Evolutionary conservation across 1,140 invertebrate species (phyloP), one percentile per base, ranked within the genome.

Genomic region (Drosophila ercepeae): DNA sequence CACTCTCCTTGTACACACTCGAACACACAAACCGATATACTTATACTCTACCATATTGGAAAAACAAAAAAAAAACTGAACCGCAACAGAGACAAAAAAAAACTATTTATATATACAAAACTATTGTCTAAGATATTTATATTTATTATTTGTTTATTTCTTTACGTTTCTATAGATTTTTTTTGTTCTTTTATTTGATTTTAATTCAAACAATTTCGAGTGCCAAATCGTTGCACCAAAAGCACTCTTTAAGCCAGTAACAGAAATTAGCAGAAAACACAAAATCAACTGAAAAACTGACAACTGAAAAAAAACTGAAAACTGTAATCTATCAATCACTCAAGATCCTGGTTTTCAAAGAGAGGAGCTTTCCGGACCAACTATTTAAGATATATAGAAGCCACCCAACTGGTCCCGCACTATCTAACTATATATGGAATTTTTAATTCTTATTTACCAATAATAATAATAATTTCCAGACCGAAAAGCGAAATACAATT

Each of bases 331-430:
- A 34, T n/a, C 58, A 45, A 29, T 45, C 29, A 50, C 32, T 57
- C 51, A 13, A 69, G n/a, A 57, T 57, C 69, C 64, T 53, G 32
- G 50, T 46, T 55, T 69, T 67, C 27, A 16, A 50, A 25, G 45
- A 39, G 45, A 48, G 55, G 57, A 67, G 27, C 48, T 59, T 60
- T 72, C 49, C 51, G 69, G 69, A 73, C 69, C 69, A 73, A 72
- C 67, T 72, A 72, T 42, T 60, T 61, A 72, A 71, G 49, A 50
- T 42, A 50, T 42, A 70, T 60, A 71, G 46, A 32, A 36, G 23
- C 57, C 55, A 60, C 36, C 49, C 21, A 59, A 51, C 44, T 36
- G 63, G 58, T 72, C 68, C 69, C 41, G 53, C 51, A 57, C 44
- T 23, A 46, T 8, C 23, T 46, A 39, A 68, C 41, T 9, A n/a